Evolutionary conservation across 2,888 invertebrate genomes (phyloP), one percentile per base, ranked within the genome.

Genomic region (Congeria kusceri): DNA sequence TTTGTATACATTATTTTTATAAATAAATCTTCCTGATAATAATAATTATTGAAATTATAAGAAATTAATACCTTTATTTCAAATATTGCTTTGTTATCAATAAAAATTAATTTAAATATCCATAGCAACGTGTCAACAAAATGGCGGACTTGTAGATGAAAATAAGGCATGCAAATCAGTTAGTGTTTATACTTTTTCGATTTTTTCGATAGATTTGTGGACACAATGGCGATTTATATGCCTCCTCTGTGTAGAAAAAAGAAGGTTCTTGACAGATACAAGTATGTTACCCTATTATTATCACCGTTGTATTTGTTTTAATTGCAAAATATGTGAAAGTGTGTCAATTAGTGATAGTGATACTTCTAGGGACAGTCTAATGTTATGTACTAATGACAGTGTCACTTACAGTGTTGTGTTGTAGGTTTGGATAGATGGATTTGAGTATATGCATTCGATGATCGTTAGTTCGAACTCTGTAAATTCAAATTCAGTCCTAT

Each of bases 231-330:
- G 20, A 76, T 88, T 20, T 88, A 88, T 67, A 89, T 90, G 87
- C 90, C 91, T 28, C 88, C 89, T 23, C 79, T 91, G n/a, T 77
- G 86, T 47, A 80, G 91, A 27, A 92, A 91, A 80, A 92, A 91
- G 86, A 85, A 81, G 77, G 91, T 92, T 11, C 77, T 85, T 18
- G 88, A 81, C 27, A 87, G 84, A 84, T 91, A 91, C 76, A 85
- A 88, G 92, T 92, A 86, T 76, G 90, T 83, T 39, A 13, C 15
- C 1, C 1, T 3, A 39, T 9, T 5, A 7, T 1, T 13, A 13
- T 39, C 15, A 13, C 39, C 9, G 9, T 39, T 39, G 3, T 11
- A 7, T 11, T 32, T 39, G 39, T 39, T 39, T 39, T 39, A 11
- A 39, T 5, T 5, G 39, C 15, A 13, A 39, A 39, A 13, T 39